Conservation (phyloP, 2,888 invertebrate genomes). For the Lithophane socia region DNA sequence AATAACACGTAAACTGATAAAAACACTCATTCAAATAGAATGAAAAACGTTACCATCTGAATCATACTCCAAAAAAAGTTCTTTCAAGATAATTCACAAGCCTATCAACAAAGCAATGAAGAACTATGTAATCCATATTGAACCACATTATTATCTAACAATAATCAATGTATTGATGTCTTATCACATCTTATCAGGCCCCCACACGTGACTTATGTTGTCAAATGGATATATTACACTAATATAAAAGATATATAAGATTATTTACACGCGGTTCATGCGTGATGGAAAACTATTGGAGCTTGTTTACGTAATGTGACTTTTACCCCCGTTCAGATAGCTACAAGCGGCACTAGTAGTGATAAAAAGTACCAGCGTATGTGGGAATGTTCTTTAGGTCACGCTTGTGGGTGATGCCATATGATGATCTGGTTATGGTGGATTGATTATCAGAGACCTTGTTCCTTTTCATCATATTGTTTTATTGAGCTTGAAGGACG, state of each 20-base stretch:
- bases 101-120: slow-evolving; percentile 29
- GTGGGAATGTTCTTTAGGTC: slow-evolving; percentile 6
- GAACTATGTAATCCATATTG: slow-evolving; percentile 27
- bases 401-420: not conserved
- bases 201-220: slow-evolving; percentile 39
- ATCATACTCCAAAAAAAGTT: slow-evolving; percentile 25
- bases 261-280: slow-evolving; percentile 27
- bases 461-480: not conserved
- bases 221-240: slow-evolving; percentile 28
- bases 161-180: slow-evolving; percentile 47
- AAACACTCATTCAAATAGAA: not conserved
- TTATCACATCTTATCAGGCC: slow-evolving; percentile 38
- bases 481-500: not conserved
- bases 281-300: slow-evolving; percentile 59
- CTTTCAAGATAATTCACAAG: not conserved
- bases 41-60: slow-evolving; percentile 21
- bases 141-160: slow-evolving; percentile 51
- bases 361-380: slow-evolving; percentile 59
- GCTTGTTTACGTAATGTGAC: slow-evolving; percentile 47
- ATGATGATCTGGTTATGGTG: not conserved
- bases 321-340: slow-evolving; percentile 52
- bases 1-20: slow-evolving; percentile 5
- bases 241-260: slow-evolving; percentile 29
- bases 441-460: not conserved
- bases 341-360: slow-evolving; percentile 52